These are phyloP conservation scores for Caenorhabditis sp. DNA, from an alignment of 2,888 invertebrate genomes.

Conservation along the genomic window DNA sequence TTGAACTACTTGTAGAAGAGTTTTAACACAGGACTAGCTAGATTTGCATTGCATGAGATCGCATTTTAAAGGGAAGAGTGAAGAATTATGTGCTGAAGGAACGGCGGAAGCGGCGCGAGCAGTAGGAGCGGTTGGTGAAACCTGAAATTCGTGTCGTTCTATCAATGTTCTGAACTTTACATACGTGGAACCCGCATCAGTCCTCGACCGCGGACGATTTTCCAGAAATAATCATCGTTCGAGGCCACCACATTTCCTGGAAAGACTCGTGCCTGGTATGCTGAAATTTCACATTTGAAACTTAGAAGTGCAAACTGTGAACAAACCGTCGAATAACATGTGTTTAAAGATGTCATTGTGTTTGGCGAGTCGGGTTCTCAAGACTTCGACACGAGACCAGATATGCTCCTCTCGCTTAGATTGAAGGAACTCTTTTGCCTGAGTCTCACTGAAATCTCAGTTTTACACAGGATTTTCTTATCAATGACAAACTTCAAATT, in stretches of 20 bases:
- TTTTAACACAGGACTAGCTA: neutral
- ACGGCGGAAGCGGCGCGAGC: constrained; percentile 44
- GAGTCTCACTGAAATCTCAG: neutral
- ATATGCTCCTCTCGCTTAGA: constrained; percentile 10
- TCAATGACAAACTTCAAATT: neutral
- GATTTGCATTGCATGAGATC: neutral
- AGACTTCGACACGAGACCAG: constrained; percentile 14
- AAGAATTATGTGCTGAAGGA: constrained; percentile 31
- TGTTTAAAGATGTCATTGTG: constrained; percentile 14
- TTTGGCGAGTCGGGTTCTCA: constrained; percentile 12
- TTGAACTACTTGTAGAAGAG: too few species aligned
- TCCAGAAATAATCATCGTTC: constrained; percentile 30
- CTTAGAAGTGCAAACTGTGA: neutral
- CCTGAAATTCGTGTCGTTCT: constrained; percentile 13
- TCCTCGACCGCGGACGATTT: constrained; percentile 29
- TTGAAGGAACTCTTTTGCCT: neutral
- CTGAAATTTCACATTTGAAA: too few species aligned
- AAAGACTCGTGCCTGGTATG: too few species aligned
- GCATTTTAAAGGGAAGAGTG: neutral
- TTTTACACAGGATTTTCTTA: neutral
- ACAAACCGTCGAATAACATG: constrained; percentile 8
- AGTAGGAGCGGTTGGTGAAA: constrained; percentile 25
- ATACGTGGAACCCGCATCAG: constrained; percentile 33
- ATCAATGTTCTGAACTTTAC: neutral
- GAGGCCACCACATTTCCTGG: too few species aligned